Evolutionary conservation across 2,888 invertebrate species (phyloP).

Genomic region (Ochlodes sylvanus): DNA sequence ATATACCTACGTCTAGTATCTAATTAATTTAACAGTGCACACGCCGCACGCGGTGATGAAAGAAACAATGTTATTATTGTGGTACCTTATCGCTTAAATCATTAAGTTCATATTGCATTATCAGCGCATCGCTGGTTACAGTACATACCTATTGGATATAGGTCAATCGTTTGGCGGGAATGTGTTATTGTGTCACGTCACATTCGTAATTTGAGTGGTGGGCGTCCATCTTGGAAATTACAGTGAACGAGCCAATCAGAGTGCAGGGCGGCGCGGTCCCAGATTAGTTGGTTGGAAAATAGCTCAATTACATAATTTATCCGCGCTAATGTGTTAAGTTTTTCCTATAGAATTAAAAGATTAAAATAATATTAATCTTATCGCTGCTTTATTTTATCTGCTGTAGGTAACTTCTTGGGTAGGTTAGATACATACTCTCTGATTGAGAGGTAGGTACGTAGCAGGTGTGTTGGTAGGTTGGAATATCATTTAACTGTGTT

Average conservation of each 20-base stretch:
- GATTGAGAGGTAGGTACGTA: no score
- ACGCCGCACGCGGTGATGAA: no score
- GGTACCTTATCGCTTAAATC: background rate
- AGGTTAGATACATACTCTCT: no score
- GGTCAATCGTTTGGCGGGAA: slow-evolving; percentile 57
- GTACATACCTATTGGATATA: slow-evolving; percentile 49
- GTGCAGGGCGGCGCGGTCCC: slow-evolving; percentile 64
- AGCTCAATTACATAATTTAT: background rate
- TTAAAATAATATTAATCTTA: no score
- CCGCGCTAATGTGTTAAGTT: background rate
- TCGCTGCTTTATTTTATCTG: no score
- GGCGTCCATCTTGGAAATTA: slow-evolving; percentile 74
- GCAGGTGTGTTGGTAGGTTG: no score
- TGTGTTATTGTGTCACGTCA: slow-evolving; percentile 49
- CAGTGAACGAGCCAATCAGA: slow-evolving; percentile 64
- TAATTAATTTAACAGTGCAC: no score
- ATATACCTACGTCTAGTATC: no score
- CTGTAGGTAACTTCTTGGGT: no score
- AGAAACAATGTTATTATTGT: no score
- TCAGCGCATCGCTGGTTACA: background rate
- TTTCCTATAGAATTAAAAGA: no score
- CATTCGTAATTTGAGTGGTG: slow-evolving; percentile 62
- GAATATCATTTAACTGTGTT: no score
- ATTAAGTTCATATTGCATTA: background rate
- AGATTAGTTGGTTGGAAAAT: slow-evolving; percentile 42